phyloP scores from a whole-genome alignment of 2,888 invertebrate species.

The Caenorhabditis sinica region DNA sequence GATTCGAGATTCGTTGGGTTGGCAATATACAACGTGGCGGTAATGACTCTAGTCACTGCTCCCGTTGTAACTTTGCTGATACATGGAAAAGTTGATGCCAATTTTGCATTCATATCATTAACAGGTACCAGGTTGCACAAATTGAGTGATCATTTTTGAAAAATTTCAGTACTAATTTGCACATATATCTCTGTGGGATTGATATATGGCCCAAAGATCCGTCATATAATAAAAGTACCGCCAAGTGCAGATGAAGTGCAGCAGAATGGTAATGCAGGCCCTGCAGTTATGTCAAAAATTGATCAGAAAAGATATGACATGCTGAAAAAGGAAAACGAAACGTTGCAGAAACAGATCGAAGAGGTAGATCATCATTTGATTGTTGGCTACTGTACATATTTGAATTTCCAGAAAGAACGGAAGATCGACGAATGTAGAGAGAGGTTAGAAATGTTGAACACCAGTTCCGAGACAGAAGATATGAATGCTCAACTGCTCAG shows the following conservation, averaged over 20 bases:
- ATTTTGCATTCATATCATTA: conserved; percentile 95
- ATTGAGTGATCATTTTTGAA: background rate
- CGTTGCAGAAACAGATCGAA: conserved; percentile 93
- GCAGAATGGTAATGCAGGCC: conserved; percentile 65
- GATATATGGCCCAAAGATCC: conserved; percentile 97
- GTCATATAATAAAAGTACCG: conserved; percentile 87
- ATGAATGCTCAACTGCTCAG: conserved; percentile 53
- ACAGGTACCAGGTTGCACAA: conserved; percentile 84
- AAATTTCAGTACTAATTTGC: conserved; percentile 91
- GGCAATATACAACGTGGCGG: conserved; percentile 99
- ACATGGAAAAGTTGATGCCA: conserved; percentile 96
- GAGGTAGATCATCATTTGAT: conserved; percentile 65
- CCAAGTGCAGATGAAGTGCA: conserved; percentile 72
- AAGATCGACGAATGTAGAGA: conserved; percentile 73
- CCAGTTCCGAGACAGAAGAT: conserved; percentile 43
- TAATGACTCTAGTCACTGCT: conserved; percentile 96
- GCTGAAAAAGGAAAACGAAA: conserved; percentile 95
- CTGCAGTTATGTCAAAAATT: conserved; percentile 69
- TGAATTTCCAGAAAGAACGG: conserved; percentile 71
- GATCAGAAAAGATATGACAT: conserved; percentile 94
- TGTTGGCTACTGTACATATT: too few species aligned
- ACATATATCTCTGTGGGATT: conserved; percentile 98
- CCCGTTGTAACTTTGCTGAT: conserved; percentile 96
- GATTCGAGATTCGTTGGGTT: conserved; percentile 98
- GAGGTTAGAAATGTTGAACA: conserved; percentile 62